Evolutionary conservation across 2,113 vertebrate genomes (phyloP), one percentile per base, ranked within the genome.

Genomic region (Triplophysa siluroides): DNA sequence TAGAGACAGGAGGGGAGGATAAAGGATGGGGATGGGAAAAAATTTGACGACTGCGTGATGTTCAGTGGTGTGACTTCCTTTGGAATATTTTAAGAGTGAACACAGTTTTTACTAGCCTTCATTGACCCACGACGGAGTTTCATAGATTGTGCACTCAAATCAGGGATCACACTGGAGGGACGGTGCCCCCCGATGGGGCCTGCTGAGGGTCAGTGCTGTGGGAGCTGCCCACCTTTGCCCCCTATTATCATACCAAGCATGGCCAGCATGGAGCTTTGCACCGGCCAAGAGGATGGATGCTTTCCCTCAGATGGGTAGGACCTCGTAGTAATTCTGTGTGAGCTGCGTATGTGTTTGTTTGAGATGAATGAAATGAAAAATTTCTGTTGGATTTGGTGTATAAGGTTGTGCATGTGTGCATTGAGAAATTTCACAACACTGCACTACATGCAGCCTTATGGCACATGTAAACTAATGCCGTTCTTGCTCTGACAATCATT

Each of bases 111-210:
- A 70, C 52, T 33, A 33, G 4, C 23, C 23, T 56, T 78, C 81
- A 79, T 23, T 63, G 1, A 10, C 65, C 60, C 6, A 19, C 29
- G 23, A 21, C n/a, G 11, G 23, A 7, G 65, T 16, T 24, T 14
- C 56, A 76, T 69, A 58, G 58, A 58, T 21, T n/a, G 47, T 26
- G 61, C 47, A 50, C 50, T 21, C 4, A n/a, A 8, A 41, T 54
- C 38, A 52, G 80, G 87, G 82, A 75, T 89, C 85, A 78, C 85
- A 79, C 90, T 92, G 92, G 91, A 92, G 86, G 89, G 82, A 87
- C 85, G 79, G 84, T 87, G 86, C 87, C 84, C 88, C 24, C 6
- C 41, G 19, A 86, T 85, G 85, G 87, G 85, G 82, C 83, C 86
- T 79, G 85, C 67, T 14, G 90, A 91, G 86, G 90, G 81, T 81